Conservation (phyloP, 2,888 invertebrate species). For the Dolichomitus sp. region DNA sequence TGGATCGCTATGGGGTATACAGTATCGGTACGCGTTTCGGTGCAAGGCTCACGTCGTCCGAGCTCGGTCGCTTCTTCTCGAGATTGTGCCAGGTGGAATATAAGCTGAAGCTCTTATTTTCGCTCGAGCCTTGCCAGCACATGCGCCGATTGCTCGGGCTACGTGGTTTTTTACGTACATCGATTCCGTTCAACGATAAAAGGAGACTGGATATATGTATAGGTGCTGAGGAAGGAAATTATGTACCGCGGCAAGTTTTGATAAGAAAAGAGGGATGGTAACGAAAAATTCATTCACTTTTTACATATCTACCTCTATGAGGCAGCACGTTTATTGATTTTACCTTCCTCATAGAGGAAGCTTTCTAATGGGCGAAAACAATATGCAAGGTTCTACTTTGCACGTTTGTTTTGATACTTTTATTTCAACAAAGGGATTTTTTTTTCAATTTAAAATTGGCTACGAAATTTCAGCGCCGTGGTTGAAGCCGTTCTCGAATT, state of each 20-base stretch:
- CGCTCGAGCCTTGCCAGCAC: slow-evolving; percentile 17
- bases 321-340: too few species aligned
- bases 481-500: too few species aligned
- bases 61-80: slow-evolving; percentile 15
- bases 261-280: background rate
- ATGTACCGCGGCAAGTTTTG: slow-evolving; percentile 24
- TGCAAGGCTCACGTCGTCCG: slow-evolving; percentile 30
- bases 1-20: slow-evolving; percentile 14
- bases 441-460: too few species aligned
- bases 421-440: too few species aligned
- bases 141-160: slow-evolving; percentile 6
- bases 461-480: too few species aligned
- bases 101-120: slow-evolving; percentile 48
- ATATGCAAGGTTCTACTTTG: too few species aligned
- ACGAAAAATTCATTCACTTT: too few species aligned
- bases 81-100: slow-evolving; percentile 58
- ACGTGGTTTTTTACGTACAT: slow-evolving; percentile 21
- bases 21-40: slow-evolving; percentile 26
- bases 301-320: too few species aligned
- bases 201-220: slow-evolving; percentile 6
- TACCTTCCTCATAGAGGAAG: too few species aligned
- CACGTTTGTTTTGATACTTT: too few species aligned
- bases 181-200: slow-evolving; percentile 37
- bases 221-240: slow-evolving; percentile 11
- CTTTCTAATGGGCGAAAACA: too few species aligned